Evolutionary conservation across 2,888 invertebrate species (phyloP), one percentile per base, ranked within the genome.

Genomic region (Dromius quadrimaculatus): DNA sequence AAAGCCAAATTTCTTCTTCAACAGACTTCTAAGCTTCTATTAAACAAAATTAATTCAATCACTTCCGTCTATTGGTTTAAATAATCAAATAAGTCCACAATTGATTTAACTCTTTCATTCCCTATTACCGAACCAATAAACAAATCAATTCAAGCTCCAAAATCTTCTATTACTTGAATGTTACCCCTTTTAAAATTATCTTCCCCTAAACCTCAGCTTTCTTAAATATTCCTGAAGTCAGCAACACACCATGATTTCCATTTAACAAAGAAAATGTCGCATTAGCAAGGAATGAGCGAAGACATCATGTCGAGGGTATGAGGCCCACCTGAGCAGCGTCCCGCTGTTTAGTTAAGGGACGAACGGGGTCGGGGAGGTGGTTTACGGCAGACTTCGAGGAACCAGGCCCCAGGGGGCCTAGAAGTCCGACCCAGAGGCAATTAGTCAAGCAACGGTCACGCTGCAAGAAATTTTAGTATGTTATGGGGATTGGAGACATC

Each of bases 301-400:
- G 41, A 23, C 50, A 23, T 13, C 50, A 23, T 13, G 50, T 9
- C 23, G 50, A 15, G n/a, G n/a, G n/a, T n/a, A n/a, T 15, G 45
- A 15, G 63, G 63, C 63, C 19, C 63, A 63, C 63, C 63, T 63
- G 45, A 63, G 45, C 54, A 23, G 34, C 59, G 50, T 17, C 50
- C 50, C 15, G 50, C 28, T 15, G 50, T 22, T 6, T 28, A 3
- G 28, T 6, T 28, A 28, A 9, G 57, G 19, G 36, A 11, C 36
- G 20, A 32, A 9, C 1, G 59, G 19, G 36, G 59, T 2, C 54
- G 63, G 59, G 45, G 43, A 28, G 63, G 34, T 38, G 63, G 63
- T 79, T 79, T 79, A 80, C 80, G 80, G 78, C 77, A 80, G 80
- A 80, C 80, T 80, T 80, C 80, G 79, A 77, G 79, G 80, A 80